Conservation (phyloP, 2,888 invertebrate species). For the Steromphala cineraria region DNA sequence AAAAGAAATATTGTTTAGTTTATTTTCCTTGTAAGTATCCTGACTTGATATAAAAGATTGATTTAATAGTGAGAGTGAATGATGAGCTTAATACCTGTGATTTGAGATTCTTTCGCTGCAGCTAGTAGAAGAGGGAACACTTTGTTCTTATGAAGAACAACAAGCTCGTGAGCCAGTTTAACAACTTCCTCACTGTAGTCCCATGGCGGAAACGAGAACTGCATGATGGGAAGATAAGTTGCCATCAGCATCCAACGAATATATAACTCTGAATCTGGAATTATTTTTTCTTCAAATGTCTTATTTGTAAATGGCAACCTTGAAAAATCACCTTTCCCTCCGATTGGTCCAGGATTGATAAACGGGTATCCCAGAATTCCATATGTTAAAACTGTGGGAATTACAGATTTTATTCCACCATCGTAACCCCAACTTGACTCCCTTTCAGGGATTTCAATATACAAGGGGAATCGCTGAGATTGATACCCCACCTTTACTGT, state of each 20-base stretch:
- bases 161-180: constrained; percentile 47
- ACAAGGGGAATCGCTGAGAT: constrained; percentile 88
- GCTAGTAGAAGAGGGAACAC: constrained; percentile 49
- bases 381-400: constrained; percentile 84
- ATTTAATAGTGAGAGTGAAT: background rate
- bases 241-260: constrained; percentile 90
- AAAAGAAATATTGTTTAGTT: too few relatives aligned
- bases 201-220: constrained; percentile 92
- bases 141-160: constrained; percentile 48
- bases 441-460: constrained; percentile 87
- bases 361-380: constrained; percentile 91
- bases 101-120: constrained; percentile 57
- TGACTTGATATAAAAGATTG: background rate
- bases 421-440: constrained; percentile 89
- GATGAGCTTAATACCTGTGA: constrained; percentile 35
- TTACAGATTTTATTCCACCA: constrained; percentile 85
- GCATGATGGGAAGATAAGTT: constrained; percentile 92
- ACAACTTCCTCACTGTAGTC: constrained; percentile 84
- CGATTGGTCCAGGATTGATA: constrained; percentile 93
- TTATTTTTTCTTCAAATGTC: background rate
- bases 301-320: constrained; percentile 40
- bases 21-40: background rate
- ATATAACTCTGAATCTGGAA: constrained; percentile 77
- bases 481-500: constrained; percentile 89
- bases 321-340: constrained; percentile 80